Conservation (phyloP, 1,140 invertebrate genomes). For the Agrypnia vestita region DNA sequence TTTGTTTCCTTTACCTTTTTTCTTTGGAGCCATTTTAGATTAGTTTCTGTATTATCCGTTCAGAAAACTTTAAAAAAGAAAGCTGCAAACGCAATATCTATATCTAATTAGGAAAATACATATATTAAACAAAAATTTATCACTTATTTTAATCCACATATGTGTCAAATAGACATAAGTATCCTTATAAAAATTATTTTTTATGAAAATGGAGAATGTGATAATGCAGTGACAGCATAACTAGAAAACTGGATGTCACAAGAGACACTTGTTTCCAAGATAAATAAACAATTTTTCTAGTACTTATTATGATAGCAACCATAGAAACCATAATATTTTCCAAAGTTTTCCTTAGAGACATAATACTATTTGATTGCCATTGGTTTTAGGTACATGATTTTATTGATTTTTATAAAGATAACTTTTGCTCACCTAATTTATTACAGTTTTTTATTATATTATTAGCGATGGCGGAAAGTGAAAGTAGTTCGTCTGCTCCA, state of each 20-base stretch:
- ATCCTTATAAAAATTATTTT: too few relatives aligned
- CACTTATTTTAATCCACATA: too few relatives aligned
- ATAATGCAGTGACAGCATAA: too few relatives aligned
- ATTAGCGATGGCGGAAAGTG: background rate
- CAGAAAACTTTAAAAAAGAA: background rate
- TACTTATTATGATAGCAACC: background rate
- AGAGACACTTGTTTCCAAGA: constrained; percentile 12
- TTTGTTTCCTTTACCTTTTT: constrained; percentile 82
- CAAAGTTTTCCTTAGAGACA: constrained; percentile 1
- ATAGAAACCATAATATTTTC: background rate
- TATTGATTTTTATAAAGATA: constrained; percentile 23
- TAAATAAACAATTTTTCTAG: constrained; percentile 6
- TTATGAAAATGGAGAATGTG: too few relatives aligned
- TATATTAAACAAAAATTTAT: too few relatives aligned
- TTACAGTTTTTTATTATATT: background rate
- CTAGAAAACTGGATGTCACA: too few relatives aligned
- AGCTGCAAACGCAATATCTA: background rate
- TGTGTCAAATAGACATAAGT: too few relatives aligned
- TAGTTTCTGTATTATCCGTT: constrained; percentile 20
- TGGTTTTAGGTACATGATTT: background rate
- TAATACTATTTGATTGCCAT: constrained; percentile 8
- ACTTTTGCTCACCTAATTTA: too few relatives aligned
- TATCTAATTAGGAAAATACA: background rate
- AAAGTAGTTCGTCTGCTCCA: background rate
- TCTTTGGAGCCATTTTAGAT: constrained; percentile 77